Base-by-base conservation (phyloP, 2,113 vertebrate genomes). In the Corythoichthys haematopterus region DNA sequence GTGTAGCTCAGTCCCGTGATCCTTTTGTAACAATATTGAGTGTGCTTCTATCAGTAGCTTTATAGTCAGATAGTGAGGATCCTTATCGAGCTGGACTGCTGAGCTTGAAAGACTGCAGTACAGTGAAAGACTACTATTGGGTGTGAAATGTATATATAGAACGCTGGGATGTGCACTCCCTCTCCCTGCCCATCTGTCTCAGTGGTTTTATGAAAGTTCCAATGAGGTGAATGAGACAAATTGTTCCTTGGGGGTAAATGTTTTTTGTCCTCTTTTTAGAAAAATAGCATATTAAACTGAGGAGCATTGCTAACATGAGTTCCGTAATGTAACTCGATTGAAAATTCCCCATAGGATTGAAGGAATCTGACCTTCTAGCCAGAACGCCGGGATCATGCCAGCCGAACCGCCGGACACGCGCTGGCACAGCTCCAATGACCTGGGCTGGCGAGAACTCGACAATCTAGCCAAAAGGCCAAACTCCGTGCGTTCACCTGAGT, bases 141-240 rank as follows among this genome's bases (percentile, higher is more conserved):
- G 75, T 76, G 63, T 81, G 71, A 56, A 62, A 36, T 15, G 79
- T 82, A 82, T 80, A 84, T 84, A 86, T 85, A 84, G 83, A 87
- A 84, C 76, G 80, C 59, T 72, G 78, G 79, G 79, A 87, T 69
- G 77, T 77, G 75, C 57, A 13, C 45, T 43, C 75, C 69, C 58
- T 63, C 60, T 64, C 70, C 59, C 62, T 9, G 0, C 71, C 74
- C 77, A 72, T 74, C 69, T 80, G 76, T 76, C 71, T 82, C 66
- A 76, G 62, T 37, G 55, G 53, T 53, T 84, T 73, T 71, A 40
- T 51, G 61, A 60, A 76, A 67, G 70, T 14, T 64, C 51, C 46
- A 72, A 71, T 66, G 60, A 50, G 63, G 59, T 67, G 59, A 81
- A 36, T 53, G 55, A 76, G 69, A 65, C 43, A 70, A 52, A 56